phyloP scores from a whole-genome alignment of 2,797 vertebrate species.

The Syndactyla subalaris region DNA sequence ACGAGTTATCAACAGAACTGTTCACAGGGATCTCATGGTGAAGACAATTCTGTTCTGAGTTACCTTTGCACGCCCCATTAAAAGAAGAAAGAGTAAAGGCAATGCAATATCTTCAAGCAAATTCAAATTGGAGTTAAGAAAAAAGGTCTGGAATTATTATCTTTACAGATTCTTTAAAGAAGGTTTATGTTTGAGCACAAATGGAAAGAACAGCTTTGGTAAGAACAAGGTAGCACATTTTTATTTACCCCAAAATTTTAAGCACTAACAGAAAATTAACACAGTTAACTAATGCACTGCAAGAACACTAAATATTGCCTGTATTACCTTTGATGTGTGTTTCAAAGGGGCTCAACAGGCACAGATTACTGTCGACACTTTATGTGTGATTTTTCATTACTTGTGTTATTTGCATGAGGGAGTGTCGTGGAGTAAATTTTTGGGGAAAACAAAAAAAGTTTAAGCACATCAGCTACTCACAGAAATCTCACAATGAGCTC shows the following conservation, averaged over 20 bases:
- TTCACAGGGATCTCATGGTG: neutral
- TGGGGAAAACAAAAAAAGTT: accelerated
- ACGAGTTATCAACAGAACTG: neutral
- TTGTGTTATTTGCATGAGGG: neutral
- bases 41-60: neutral
- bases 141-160: neutral
- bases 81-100: neutral
- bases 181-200: neutral
- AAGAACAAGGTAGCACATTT: neutral
- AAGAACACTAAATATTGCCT: neutral
- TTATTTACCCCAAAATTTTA: neutral
- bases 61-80: neutral
- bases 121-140: neutral
- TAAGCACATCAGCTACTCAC: neutral
- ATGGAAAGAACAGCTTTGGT: neutral
- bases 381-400: neutral
- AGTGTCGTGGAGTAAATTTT: neutral
- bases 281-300: neutral
- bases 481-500: neutral
- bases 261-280: neutral
- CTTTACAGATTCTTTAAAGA: neutral
- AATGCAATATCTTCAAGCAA: neutral
- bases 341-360: neutral
- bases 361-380: neutral
- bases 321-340: neutral